Evolutionary conservation across 2,888 invertebrate species (phyloP).

Genomic region (Phlogophora meticulosa): DNA sequence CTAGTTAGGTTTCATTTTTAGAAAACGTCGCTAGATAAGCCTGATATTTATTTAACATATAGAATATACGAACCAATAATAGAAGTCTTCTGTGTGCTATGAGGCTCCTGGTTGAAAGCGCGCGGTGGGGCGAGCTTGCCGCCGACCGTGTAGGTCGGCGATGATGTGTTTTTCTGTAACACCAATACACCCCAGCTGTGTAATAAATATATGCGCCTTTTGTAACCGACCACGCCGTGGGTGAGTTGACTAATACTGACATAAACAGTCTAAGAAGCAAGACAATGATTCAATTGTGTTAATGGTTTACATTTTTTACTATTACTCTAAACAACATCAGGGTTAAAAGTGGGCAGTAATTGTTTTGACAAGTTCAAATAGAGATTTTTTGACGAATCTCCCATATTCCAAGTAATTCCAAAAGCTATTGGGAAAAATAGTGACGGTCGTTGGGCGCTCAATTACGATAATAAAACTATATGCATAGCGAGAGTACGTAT

Average conservation of each 20-base stretch:
- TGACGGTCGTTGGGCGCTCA: too few relatives aligned
- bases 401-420: too few relatives aligned
- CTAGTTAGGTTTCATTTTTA: too few relatives aligned
- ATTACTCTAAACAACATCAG: neutral
- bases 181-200: constrained; percentile 66
- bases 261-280: neutral
- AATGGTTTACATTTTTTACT: neutral
- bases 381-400: too few relatives aligned
- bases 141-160: constrained; percentile 80
- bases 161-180: constrained; percentile 78
- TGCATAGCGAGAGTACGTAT: neutral
- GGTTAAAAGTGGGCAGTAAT: too few relatives aligned
- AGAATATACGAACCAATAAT: too few relatives aligned
- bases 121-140: constrained; percentile 74
- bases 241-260: neutral
- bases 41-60: too few relatives aligned
- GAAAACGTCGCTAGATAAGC: too few relatives aligned
- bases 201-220: constrained; percentile 51
- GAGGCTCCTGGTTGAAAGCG: constrained; percentile 67
- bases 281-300: neutral
- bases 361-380: too few relatives aligned
- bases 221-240: constrained; percentile 25
- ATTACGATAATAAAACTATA: neutral
- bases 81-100: constrained; percentile 72
- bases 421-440: too few relatives aligned